phyloP scores from a whole-genome alignment of 2,797 vertebrate species.

The Glyptemys insculpta region DNA sequence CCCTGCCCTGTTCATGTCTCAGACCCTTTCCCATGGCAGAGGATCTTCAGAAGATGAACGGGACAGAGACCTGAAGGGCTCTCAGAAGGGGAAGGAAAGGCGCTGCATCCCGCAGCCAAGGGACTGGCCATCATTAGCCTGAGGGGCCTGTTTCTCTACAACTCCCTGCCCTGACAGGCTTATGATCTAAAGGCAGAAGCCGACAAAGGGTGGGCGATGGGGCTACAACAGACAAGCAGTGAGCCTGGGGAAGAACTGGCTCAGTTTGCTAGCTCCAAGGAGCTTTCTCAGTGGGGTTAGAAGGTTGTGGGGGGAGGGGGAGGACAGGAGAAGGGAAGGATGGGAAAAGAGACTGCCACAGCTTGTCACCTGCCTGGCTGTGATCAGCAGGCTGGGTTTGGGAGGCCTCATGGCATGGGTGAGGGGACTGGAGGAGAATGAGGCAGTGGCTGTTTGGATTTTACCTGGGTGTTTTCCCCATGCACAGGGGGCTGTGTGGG shows the following conservation, averaged over 20 bases:
- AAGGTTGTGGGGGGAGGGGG: not conserved
- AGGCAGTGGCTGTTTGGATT: not conserved
- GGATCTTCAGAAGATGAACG: no score
- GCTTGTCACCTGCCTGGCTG: not conserved
- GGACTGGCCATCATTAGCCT: no score
- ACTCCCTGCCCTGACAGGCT: not conserved
- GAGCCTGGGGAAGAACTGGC: not conserved
- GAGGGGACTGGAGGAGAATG: not conserved
- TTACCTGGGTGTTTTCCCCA: no score
- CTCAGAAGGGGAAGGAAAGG: no score
- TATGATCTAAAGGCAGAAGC: constrained; percentile 15
- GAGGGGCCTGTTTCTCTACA: no score
- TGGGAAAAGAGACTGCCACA: not conserved
- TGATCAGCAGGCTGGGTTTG: not conserved
- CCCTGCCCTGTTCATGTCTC: no score
- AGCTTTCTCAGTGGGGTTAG: not conserved
- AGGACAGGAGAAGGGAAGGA: not conserved
- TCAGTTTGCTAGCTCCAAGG: not conserved
- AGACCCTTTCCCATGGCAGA: no score
- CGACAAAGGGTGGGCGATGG: no score
- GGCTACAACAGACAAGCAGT: not conserved
- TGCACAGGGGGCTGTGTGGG: not conserved
- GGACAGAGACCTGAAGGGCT: no score
- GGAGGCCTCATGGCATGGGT: not conserved
- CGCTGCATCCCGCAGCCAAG: no score